Conservation (phyloP, 1,140 invertebrate genomes). For the Trinorchestia longiramus region DNA sequence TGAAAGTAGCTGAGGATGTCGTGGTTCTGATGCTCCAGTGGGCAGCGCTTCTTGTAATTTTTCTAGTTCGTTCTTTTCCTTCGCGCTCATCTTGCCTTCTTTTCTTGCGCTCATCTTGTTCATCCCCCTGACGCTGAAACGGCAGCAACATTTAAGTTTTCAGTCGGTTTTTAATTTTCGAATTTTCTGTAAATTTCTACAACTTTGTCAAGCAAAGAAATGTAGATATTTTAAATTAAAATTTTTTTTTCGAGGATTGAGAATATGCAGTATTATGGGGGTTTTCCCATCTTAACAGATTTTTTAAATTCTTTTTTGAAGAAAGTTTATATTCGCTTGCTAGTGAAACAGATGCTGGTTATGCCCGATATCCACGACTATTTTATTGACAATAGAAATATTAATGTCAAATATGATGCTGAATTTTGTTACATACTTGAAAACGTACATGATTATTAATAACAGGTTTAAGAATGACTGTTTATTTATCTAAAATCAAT, state of each 20-base stretch:
- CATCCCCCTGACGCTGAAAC: too few relatives aligned
- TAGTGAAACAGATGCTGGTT: neutral
- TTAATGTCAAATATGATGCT: neutral
- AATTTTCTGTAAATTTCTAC: neutral
- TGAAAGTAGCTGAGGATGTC: neutral
- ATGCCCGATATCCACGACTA: neutral
- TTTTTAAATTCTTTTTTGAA: neutral
- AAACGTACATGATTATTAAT: too few relatives aligned
- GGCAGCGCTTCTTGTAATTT: neutral
- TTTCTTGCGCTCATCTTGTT: neutral
- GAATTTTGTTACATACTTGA: too few relatives aligned
- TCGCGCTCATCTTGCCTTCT: neutral
- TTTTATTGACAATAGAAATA: neutral
- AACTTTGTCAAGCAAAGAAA: neutral
- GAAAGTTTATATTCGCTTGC: neutral
- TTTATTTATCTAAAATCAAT: too few relatives aligned
- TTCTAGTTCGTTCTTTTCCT: neutral
- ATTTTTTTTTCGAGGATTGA: neutral
- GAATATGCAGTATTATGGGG: neutral
- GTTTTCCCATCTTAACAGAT: neutral
- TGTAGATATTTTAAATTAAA: neutral
- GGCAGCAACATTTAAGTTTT: neutral
- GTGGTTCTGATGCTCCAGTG: neutral
- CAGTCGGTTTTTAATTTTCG: neutral
- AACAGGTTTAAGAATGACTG: too few relatives aligned